Evolutionary conservation across 2,797 vertebrate genomes (phyloP), one percentile per base, ranked within the genome.

Genomic region (Peromyscus nudipes): DNA sequence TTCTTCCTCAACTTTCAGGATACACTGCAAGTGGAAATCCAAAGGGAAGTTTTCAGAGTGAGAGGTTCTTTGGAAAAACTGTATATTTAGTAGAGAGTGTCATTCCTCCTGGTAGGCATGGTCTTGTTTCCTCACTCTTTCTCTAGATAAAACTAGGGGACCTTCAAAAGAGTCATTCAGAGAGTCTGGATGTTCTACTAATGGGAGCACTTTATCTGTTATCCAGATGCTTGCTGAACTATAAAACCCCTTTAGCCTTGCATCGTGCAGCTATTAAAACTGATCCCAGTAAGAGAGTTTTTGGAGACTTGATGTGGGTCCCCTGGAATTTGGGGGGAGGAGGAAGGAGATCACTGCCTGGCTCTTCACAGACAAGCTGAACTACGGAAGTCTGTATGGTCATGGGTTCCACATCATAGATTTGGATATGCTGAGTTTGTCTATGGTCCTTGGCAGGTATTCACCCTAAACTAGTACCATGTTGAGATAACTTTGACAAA

Each of bases 1-100:
- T 13, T 6, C n/a, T 43, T 84, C 64, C 86, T 23, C 25, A 11
- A 60, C 23, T 88, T 96, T 23, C 14, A 81, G 73, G 27, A 16
- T 29, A 46, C 5, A 4, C 57, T 81, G 12, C 27, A 52, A 87
- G 13, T n/a, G 81, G 86, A n/a, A 81, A 92, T 82, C 52, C 85
- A 81, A 77, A 73, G 27, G 21, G 73, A 8, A 6, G 57, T 60
- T 95, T 89, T 84, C 64, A 60, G 71, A 65, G 7, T 84, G 81
- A 95, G 25, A n/a, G 2, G 57, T 82, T 92, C 49, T 87, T 94
- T 76, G 60, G 27, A 65, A 62, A 89, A 91, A 94, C 23, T 60
- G 29, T 57, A 52, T 27, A 81, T 69, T 73, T 95, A 67, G 21
- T 67, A 94, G 43, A 60, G 52, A 64, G 9, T 43, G 29, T 5